Percentiles rank a stretch among this genome's conserved stretches.
Evolutionary conservation across 2,888 invertebrate species (phyloP).

Genomic region (Buathra laborator): DNA sequence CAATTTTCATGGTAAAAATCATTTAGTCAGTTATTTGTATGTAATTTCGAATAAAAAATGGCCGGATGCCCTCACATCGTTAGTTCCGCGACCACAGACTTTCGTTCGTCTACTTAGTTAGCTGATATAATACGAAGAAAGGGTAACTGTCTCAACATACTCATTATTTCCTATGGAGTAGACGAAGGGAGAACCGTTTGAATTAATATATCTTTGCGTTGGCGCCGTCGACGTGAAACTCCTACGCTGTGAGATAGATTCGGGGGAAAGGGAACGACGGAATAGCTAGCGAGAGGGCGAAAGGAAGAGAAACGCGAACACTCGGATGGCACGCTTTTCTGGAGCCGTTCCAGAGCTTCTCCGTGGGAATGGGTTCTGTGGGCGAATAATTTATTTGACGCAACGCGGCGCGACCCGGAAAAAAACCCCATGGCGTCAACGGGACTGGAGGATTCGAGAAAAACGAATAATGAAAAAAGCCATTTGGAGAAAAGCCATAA

Average conservation of each 20-base stretch:
- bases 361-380: slow-evolving; percentile 53
- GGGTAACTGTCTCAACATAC: background rate
- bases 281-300: slow-evolving; percentile 32
- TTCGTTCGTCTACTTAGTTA: background rate
- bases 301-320: slow-evolving; percentile 50
- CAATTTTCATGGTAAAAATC: too few species aligned
- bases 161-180: slow-evolving; percentile 18
- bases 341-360: slow-evolving; percentile 68
- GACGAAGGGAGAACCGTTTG: background rate
- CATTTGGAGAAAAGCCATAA: slow-evolving; percentile 61
- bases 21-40: too few species aligned
- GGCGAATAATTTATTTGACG: slow-evolving; percentile 69
- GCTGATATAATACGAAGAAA: background rate
- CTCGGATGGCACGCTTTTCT: slow-evolving; percentile 61
- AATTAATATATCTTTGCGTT: slow-evolving; percentile 22
- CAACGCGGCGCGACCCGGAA: slow-evolving; percentile 48
- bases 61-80: too few species aligned
- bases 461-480: slow-evolving; percentile 37
- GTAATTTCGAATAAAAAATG: too few species aligned
- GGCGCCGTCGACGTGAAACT: slow-evolving; percentile 23
- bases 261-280: slow-evolving; percentile 38
- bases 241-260: slow-evolving; percentile 25
- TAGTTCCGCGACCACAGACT: too few species aligned
- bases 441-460: background rate
- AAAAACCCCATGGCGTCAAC: slow-evolving; percentile 53